These are phyloP conservation scores for Drosophila quinaria DNA, from an alignment of 2,888 invertebrate species.

Conservation along the genomic window DNA sequence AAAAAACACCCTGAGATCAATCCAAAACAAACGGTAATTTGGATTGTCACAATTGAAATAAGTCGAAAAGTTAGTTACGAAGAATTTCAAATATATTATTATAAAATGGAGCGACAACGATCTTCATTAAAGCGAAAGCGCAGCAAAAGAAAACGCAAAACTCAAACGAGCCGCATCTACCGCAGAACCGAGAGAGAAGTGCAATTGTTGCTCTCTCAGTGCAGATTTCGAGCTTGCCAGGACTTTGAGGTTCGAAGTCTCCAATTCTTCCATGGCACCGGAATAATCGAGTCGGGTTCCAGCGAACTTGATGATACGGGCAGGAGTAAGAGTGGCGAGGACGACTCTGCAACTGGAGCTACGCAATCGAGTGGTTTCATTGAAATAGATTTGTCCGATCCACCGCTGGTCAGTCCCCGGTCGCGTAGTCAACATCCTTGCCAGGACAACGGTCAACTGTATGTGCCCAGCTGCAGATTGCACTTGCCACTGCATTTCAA, in stretches of 20 bases:
- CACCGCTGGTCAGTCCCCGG: slow-evolving; percentile 54
- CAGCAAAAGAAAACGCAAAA: slow-evolving; percentile 63
- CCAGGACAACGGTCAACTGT: slow-evolving; percentile 63
- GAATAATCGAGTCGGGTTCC: background rate
- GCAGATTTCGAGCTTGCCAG: slow-evolving; percentile 10
- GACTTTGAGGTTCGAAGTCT: slow-evolving; percentile 57
- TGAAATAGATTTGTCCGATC: slow-evolving; percentile 79
- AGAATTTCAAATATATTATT: too few relatives aligned
- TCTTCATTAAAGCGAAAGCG: slow-evolving; percentile 9
- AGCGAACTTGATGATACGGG: background rate
- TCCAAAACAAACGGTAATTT: slow-evolving; percentile 45
- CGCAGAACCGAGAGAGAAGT: slow-evolving; percentile 79
- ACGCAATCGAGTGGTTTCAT: slow-evolving; percentile 60
- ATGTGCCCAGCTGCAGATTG: slow-evolving; percentile 58
- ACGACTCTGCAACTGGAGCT: slow-evolving; percentile 21
- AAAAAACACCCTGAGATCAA: background rate
- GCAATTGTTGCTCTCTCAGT: slow-evolving; percentile 59
- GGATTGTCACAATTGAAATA: background rate
- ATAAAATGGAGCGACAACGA: slow-evolving; percentile 18
- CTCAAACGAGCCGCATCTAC: slow-evolving; percentile 76
- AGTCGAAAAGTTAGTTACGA: background rate
- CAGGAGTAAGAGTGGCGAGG: background rate
- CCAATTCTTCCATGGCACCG: slow-evolving; percentile 69
- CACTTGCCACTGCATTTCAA: slow-evolving; percentile 53
- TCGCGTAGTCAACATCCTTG: slow-evolving; percentile 43